Evolutionary conservation across 2,888 invertebrate genomes (phyloP).

Genomic region (Euzetes globulus): DNA sequence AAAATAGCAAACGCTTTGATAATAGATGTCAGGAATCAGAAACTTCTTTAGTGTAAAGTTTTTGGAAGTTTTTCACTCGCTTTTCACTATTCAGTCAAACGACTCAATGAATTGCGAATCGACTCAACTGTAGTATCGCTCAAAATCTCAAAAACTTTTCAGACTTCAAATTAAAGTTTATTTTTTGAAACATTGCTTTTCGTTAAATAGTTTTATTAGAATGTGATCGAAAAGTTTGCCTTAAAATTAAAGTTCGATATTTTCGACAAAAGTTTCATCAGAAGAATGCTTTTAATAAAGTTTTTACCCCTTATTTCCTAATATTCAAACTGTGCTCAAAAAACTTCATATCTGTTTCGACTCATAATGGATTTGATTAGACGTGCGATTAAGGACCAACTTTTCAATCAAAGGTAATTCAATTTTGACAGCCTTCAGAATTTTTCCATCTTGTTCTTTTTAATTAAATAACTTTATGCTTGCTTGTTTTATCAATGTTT

Average conservation of each 20-base stretch:
- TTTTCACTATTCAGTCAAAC: not conserved
- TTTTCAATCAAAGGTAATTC: not conserved
- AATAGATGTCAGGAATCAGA: conserved; percentile 22
- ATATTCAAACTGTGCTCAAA: not conserved
- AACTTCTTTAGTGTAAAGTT: not conserved
- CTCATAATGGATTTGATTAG: conserved; percentile 6
- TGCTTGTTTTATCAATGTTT: too few species aligned
- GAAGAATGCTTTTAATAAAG: not conserved
- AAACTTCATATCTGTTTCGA: not conserved
- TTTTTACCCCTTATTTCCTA: not conserved
- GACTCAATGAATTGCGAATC: not conserved
- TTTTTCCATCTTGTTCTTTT: too few species aligned
- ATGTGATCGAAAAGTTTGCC: too few species aligned
- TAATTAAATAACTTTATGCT: not conserved
- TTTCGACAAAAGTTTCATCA: not conserved
- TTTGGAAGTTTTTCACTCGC: not conserved
- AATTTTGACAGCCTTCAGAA: too few species aligned
- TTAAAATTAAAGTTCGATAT: too few species aligned
- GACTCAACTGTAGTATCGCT: not conserved
- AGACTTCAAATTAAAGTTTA: too few species aligned
- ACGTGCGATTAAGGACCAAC: not conserved
- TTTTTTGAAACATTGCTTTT: too few species aligned
- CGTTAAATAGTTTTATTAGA: too few species aligned
- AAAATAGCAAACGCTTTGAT: conserved; percentile 20
- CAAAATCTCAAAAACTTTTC: not conserved